phyloP scores from a whole-genome alignment of 1,140 invertebrate genomes.

The Sesamia nonagrioides region DNA sequence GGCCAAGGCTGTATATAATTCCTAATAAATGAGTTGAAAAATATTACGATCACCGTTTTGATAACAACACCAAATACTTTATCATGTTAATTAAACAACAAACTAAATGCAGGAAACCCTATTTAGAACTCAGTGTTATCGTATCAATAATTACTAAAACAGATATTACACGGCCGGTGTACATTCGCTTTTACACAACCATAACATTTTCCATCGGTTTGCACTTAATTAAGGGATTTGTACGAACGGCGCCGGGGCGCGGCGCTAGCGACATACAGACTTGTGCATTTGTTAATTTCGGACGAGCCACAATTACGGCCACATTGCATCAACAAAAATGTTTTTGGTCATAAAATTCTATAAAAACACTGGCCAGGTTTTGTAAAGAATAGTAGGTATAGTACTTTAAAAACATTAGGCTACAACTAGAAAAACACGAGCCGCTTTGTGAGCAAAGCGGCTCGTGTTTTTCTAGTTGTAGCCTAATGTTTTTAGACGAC shows the following conservation, averaged over 20 bases:
- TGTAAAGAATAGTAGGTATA: too few species aligned
- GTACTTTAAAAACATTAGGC: too few species aligned
- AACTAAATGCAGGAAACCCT: slow-evolving; percentile 42
- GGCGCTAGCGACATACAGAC: slow-evolving; percentile 62
- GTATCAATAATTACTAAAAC: slow-evolving; percentile 49
- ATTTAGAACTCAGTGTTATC: slow-evolving; percentile 22
- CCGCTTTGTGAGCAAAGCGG: too few species aligned
- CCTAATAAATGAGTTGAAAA: too few species aligned
- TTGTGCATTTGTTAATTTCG: slow-evolving; percentile 44
- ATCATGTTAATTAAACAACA: slow-evolving; percentile 14
- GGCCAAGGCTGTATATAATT: too few species aligned
- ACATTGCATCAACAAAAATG: neutral
- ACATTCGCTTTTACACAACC: slow-evolving; percentile 46
- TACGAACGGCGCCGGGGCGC: slow-evolving; percentile 60
- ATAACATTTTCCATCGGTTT: slow-evolving; percentile 57
- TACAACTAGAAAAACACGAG: too few species aligned
- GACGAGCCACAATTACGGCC: neutral
- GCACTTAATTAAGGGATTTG: slow-evolving; percentile 79
- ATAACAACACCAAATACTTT: neutral
- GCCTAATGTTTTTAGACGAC: too few species aligned
- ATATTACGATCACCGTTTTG: too few species aligned
- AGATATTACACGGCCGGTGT: slow-evolving; percentile 32
- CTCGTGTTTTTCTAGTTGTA: too few species aligned
- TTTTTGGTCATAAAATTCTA: neutral
- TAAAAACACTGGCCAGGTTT: too few species aligned